These are phyloP conservation scores for Furcifer pardalis DNA, from an alignment of 2,797 vertebrate genomes.

Conservation along the genomic window DNA sequence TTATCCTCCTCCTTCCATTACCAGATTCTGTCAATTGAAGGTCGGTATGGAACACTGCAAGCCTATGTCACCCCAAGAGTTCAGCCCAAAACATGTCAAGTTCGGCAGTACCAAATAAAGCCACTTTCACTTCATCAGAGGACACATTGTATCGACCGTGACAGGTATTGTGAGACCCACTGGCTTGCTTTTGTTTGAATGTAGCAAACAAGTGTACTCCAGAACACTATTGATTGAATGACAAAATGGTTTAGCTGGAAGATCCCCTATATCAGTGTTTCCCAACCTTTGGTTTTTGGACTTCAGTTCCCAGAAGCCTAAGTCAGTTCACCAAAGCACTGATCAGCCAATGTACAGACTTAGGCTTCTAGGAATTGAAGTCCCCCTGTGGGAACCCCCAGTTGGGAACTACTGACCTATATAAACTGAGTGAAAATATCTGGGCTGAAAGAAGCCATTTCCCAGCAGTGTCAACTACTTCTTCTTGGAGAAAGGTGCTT, in stretches of 20 bases:
- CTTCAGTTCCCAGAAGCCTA: too few species aligned
- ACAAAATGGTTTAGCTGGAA: not conserved
- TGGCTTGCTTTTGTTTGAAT: not conserved
- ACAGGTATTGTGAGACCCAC: constrained; percentile 79
- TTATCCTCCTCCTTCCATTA: constrained; percentile 10
- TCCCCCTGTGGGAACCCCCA: too few species aligned
- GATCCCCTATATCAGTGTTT: not conserved
- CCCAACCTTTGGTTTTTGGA: too few species aligned
- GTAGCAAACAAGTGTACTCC: not conserved
- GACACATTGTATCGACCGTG: constrained; percentile 86
- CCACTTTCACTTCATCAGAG: constrained; percentile 97
- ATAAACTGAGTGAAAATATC: not conserved
- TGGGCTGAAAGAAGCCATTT: not conserved
- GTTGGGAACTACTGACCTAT: too few species aligned
- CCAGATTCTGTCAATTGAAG: constrained; percentile 97
- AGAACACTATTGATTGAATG: not conserved
- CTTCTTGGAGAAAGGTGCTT: not conserved
- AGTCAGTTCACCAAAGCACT: too few species aligned
- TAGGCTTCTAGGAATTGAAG: too few species aligned
- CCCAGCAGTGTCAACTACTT: not conserved
- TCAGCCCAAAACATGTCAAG: constrained; percentile 97
- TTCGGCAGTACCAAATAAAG: constrained; percentile 93
- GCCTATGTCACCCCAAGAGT: constrained; percentile 94
- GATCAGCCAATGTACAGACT: too few species aligned
- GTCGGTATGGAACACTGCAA: constrained; percentile 94